phyloP scores from a whole-genome alignment of 2,797 vertebrate species.

The Schizothorax lantsangensis region DNA sequence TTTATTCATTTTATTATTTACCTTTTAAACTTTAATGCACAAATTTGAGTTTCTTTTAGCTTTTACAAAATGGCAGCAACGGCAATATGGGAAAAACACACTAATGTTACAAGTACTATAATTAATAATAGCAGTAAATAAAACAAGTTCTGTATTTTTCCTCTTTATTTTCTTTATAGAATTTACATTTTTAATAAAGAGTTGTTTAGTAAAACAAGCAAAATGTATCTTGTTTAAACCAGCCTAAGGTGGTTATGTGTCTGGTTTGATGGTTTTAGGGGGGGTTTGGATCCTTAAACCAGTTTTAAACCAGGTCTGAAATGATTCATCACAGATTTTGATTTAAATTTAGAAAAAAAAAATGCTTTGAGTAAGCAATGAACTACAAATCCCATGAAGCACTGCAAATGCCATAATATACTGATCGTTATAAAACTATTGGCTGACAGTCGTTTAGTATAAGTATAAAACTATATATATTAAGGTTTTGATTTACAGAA shows the following conservation, averaged over 20 bases:
- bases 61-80: background rate
- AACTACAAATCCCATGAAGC: background rate
- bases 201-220: no score
- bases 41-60: background rate
- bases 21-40: background rate
- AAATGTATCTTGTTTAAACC: no score
- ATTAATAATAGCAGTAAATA: background rate
- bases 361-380: background rate
- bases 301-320: background rate
- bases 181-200: background rate
- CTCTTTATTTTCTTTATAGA: background rate
- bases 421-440: background rate
- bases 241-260: no score
- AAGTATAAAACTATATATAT: background rate
- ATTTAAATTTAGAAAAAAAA: background rate
- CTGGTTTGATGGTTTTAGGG: no score
- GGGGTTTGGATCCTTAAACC: no score
- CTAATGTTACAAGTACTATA: background rate
- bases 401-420: background rate
- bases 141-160: background rate
- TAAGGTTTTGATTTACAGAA: background rate
- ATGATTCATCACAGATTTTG: background rate
- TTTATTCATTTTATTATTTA: background rate
- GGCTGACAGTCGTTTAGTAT: background rate
- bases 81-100: background rate